Evolutionary conservation across 2,113 vertebrate genomes (phyloP).

Genomic region (Mellivora capensis): DNA sequence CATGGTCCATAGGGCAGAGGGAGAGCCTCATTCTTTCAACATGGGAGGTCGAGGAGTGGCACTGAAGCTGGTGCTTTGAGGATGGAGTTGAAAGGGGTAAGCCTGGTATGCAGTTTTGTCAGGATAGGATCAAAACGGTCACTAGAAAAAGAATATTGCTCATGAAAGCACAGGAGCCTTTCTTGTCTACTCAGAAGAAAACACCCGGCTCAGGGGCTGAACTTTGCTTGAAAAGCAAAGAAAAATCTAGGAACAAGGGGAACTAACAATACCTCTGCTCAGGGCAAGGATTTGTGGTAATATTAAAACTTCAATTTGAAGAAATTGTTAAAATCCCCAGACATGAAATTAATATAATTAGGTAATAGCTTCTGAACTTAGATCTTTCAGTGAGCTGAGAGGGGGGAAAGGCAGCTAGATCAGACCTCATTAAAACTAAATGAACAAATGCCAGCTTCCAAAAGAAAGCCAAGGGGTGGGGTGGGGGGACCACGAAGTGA

Average conservation of each 20-base stretch:
- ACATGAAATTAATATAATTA: slow-evolving; percentile 71
- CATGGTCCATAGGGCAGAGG: background rate
- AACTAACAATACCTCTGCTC: background rate
- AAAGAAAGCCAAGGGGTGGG: background rate
- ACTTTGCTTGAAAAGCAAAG: slow-evolving; percentile 62
- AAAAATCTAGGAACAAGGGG: background rate
- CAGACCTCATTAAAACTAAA: slow-evolving; percentile 61
- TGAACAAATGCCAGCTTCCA: slow-evolving; percentile 29
- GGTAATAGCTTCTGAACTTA: slow-evolving; percentile 55
- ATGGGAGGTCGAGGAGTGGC: background rate
- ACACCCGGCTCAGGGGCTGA: slow-evolving; percentile 32
- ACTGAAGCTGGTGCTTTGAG: slow-evolving; percentile 32
- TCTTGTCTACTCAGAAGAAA: slow-evolving; percentile 39
- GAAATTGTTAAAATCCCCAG: slow-evolving; percentile 53
- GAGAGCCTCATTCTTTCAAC: slow-evolving; percentile 19
- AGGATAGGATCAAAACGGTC: slow-evolving; percentile 55
- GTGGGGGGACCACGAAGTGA: background rate
- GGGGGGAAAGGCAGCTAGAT: background rate
- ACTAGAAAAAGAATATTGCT: slow-evolving; percentile 58
- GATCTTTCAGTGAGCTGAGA: slow-evolving; percentile 37
- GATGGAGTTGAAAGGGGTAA: slow-evolving; percentile 56
- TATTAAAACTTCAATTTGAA: slow-evolving; percentile 58
- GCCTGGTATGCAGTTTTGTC: slow-evolving; percentile 54
- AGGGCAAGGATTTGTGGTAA: slow-evolving; percentile 25
- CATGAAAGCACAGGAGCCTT: slow-evolving; percentile 58